phyloP scores from a whole-genome alignment of 2,888 invertebrate species.

The Caradrina clavipalpis region DNA sequence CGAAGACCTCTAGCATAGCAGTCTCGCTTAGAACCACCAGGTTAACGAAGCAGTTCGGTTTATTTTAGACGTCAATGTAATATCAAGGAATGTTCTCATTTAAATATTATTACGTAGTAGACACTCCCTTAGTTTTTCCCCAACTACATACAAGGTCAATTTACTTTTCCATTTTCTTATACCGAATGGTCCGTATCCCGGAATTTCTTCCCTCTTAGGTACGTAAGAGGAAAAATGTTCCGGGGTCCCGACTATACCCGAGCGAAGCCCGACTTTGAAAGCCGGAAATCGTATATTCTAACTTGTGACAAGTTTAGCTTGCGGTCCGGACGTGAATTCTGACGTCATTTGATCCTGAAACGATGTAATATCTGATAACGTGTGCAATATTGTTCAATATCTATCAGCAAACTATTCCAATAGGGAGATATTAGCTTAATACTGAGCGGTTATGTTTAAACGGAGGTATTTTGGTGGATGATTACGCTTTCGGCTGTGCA shows the following conservation, averaged over 20 bases:
- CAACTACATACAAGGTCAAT: constrained; percentile 6
- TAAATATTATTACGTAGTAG: constrained; percentile 39
- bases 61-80: constrained; percentile 26
- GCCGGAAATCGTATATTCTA: constrained; percentile 50
- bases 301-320: constrained; percentile 52
- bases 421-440: constrained; percentile 38
- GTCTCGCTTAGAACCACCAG: no score
- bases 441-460: constrained; percentile 28
- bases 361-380: constrained; percentile 43
- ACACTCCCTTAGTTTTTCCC: neutral
- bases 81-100: constrained; percentile 44
- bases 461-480: constrained; percentile 28
- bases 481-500: constrained; percentile 19
- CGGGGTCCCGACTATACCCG: constrained; percentile 21
- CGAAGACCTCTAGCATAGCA: no score
- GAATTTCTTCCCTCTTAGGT: neutral
- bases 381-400: constrained; percentile 42
- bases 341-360: constrained; percentile 38
- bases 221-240: constrained; percentile 21
- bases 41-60: no score
- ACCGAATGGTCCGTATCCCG: constrained; percentile 12
- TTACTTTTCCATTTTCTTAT: constrained; percentile 21
- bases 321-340: constrained; percentile 19
- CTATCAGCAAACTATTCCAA: constrained; percentile 50
- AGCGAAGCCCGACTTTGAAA: constrained; percentile 20